Base-by-base conservation (phyloP, 2,113 vertebrate species). In the Nothobranchius kuhntae region DNA sequence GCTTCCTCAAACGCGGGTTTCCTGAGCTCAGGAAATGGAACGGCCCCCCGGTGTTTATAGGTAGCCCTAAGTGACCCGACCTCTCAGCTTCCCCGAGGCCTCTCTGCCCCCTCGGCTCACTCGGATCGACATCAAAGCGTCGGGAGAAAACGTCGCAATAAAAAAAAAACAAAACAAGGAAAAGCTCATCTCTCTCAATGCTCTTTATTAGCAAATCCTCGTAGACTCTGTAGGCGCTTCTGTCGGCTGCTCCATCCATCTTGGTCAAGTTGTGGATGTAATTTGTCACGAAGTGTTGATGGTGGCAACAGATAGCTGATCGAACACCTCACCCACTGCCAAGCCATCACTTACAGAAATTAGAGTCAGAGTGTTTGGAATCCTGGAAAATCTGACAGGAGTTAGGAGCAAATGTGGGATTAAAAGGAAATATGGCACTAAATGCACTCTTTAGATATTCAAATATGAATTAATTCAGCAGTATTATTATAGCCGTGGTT, bases 21-120 rank as follows among this genome's bases (percentile, higher is more conserved):
- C 89, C 84, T 84, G 82, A 64, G 83, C 80, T 83, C 86, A 79
- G 86, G 86, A 91, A 89, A 88, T 87, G 84, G 86, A 89, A 80
- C 9, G 73, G 48, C 76, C 83, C 79, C 83, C 88, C 36, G 56
- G 60, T 66, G 80, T 74, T 82, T 63, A 21, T 68, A 82, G 67
- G 78, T 71, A 67, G 78, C 63, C 78, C 73, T 71, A 8, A 80
- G 75, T 77, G 83, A 77, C 75, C 79, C 24, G 77, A 66, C 61
- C 75, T 53, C 68, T 66, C 51, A 0, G 61, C 71, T 61, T 65
- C 73, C 63, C 81, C 1, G 68, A 77, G 80, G 78, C 82, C 75
- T 71, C 68, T 55, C 15, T 68, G 72, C 67, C 74, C 79, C 68
- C 61, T 9, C 1, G n/a, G 58, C 60, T 13, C 71, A 47, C 55